phyloP scores from a whole-genome alignment of 1,140 invertebrate genomes.

The Maconellicoccus hirsutus region DNA sequence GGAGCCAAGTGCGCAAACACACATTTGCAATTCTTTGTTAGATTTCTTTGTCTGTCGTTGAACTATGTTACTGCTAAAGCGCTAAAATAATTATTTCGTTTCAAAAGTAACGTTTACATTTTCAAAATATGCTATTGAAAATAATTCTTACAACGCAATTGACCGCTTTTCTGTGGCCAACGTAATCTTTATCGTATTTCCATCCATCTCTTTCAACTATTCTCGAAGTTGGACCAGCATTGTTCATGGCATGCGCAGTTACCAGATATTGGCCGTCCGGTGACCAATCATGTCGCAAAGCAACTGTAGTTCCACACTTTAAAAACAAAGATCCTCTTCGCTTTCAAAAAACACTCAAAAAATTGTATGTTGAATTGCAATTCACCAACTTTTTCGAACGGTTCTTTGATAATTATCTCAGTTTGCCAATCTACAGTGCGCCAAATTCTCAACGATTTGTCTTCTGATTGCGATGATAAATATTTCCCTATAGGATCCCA shows the following conservation, averaged over 20 bases:
- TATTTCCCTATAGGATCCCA: slow-evolving; percentile 98
- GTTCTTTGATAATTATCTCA: slow-evolving; percentile 72
- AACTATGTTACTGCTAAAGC: slow-evolving; percentile 59
- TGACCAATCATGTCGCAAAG: slow-evolving; percentile 87
- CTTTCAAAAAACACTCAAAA: background rate
- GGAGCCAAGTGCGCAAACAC: slow-evolving; percentile 87
- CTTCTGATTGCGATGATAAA: slow-evolving; percentile 90
- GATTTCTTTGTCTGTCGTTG: slow-evolving; percentile 46
- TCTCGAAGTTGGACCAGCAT: slow-evolving; percentile 85
- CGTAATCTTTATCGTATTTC: slow-evolving; percentile 89
- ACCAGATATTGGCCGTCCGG: slow-evolving; percentile 94
- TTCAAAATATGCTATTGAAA: slow-evolving; percentile 1
- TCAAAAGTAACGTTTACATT: slow-evolving; percentile 25
- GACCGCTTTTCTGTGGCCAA: slow-evolving; percentile 92
- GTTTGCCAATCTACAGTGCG: slow-evolving; percentile 85
- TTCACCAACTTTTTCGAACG: slow-evolving; percentile 63
- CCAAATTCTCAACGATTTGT: slow-evolving; percentile 89
- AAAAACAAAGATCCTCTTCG: background rate
- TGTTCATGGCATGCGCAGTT: slow-evolving; percentile 96
- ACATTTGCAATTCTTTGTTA: slow-evolving; percentile 60
- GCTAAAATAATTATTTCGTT: slow-evolving; percentile 41
- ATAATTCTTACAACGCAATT: slow-evolving; percentile 67
- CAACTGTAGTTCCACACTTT: slow-evolving; percentile 88
- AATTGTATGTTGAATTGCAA: background rate
- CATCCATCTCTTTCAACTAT: slow-evolving; percentile 85